phyloP scores from a whole-genome alignment of 1,140 invertebrate genomes.

The Carcinoscorpius rotundicauda region DNA sequence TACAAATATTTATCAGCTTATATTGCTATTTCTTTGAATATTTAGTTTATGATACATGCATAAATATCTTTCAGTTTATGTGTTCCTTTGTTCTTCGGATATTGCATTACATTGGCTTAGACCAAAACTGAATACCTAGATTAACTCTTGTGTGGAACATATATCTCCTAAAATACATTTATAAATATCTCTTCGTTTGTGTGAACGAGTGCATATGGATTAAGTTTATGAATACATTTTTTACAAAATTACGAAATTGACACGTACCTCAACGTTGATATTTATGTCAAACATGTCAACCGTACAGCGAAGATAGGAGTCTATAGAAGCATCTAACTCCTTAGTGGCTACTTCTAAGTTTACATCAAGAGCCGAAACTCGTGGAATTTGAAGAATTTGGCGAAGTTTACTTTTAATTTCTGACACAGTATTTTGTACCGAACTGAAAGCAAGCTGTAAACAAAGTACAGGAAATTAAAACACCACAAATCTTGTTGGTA shows the following conservation, averaged over 20 bases:
- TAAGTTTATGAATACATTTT: too few relatives aligned
- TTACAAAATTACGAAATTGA: background rate
- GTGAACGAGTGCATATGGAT: too few relatives aligned
- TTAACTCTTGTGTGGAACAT: too few relatives aligned
- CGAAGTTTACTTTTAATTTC: conserved; percentile 40
- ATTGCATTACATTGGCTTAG: too few relatives aligned
- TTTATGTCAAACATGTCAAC: background rate
- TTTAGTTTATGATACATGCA: too few relatives aligned
- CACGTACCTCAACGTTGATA: background rate
- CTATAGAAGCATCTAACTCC: background rate
- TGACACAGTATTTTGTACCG: conserved; percentile 38
- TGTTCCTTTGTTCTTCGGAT: too few relatives aligned
- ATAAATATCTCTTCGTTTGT: too few relatives aligned
- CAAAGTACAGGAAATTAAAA: background rate
- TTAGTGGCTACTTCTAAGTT: background rate
- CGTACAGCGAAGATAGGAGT: background rate
- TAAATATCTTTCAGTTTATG: too few relatives aligned
- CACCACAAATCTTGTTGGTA: background rate
- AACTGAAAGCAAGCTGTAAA: conserved; percentile 45
- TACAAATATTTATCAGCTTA: too few relatives aligned
- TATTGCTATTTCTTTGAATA: too few relatives aligned
- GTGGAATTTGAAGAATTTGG: conserved; percentile 35
- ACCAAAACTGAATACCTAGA: too few relatives aligned
- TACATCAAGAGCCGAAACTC: background rate
- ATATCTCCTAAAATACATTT: too few relatives aligned